Conservation (phyloP, 1,140 invertebrate species). For the Rhopalosiphum maidis region DNA sequence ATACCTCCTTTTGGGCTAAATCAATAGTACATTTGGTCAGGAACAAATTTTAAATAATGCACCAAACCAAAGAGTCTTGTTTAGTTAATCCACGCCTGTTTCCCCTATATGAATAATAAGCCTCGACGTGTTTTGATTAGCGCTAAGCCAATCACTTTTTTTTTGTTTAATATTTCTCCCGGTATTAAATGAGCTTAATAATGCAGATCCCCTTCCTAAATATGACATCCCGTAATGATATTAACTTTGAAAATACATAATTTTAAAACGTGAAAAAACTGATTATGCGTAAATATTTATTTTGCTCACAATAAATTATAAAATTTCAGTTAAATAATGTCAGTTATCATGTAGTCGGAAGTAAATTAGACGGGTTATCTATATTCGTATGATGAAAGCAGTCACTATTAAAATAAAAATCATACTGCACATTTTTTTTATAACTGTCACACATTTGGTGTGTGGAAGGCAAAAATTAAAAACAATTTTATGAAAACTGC, state of each 20-base stretch:
- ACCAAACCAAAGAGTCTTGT: background rate
- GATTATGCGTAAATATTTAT: constrained; percentile 20
- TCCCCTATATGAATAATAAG: constrained; percentile 39
- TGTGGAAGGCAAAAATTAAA: background rate
- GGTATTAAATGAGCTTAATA: constrained; percentile 42
- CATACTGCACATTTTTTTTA: background rate
- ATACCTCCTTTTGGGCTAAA: constrained; percentile 1
- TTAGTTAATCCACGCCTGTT: constrained; percentile 29
- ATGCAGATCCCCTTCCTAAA: background rate
- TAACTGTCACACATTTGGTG: background rate
- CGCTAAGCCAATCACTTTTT: constrained; percentile 45
- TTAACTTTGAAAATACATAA: background rate
- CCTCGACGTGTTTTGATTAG: constrained; percentile 35
- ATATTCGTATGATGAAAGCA: background rate
- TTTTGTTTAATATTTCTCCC: background rate
- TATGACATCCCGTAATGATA: background rate
- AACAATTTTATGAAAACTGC: background rate
- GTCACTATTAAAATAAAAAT: background rate
- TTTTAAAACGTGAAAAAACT: background rate
- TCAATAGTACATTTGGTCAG: constrained; percentile 19
- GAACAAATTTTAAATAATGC: constrained; percentile 33
- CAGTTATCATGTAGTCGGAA: background rate
- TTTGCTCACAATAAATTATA: background rate
- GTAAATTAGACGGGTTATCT: background rate
- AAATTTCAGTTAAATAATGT: background rate